Conservation (phyloP, 2,113 vertebrate species). For the Seriola dumerili region DNA sequence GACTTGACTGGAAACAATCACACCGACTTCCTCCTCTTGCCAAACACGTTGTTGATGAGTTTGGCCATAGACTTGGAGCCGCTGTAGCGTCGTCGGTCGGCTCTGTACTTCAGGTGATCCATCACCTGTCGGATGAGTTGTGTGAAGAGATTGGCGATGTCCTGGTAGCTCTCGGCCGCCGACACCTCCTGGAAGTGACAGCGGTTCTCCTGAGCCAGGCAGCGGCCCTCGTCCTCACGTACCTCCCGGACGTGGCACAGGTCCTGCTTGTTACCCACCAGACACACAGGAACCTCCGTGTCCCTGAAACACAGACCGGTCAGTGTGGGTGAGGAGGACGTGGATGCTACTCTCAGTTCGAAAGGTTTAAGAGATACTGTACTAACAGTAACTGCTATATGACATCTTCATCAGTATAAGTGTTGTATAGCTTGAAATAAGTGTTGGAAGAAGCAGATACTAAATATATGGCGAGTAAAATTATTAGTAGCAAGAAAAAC, state of each 20-base stretch:
- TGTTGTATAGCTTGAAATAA: no score
- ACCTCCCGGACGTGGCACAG: slow-evolving; percentile 85
- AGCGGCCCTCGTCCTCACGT: slow-evolving; percentile 80
- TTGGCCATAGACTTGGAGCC: slow-evolving; percentile 87
- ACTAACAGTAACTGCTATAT: no score
- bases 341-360: neutral
- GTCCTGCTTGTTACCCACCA: slow-evolving; percentile 87
- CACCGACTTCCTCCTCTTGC: slow-evolving; percentile 86
- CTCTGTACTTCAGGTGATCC: slow-evolving; percentile 81
- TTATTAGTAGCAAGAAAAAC: no score
- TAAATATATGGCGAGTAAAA: no score
- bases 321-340: neutral
- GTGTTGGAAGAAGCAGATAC: no score
- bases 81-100: slow-evolving; percentile 83
- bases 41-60: slow-evolving; percentile 86
- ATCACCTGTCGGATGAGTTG: slow-evolving; percentile 83
- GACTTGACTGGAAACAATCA: slow-evolving; percentile 52
- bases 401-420: no score
- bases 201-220: slow-evolving; percentile 79
- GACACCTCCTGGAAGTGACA: slow-evolving; percentile 86
- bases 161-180: slow-evolving; percentile 84
- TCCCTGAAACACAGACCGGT: slow-evolving; percentile 67
- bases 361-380: neutral
- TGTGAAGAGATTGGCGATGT: slow-evolving; percentile 83
- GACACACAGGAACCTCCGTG: slow-evolving; percentile 78